Percentiles rank a stretch among this genome's conserved stretches.
phyloP scores from a whole-genome alignment of 2,113 vertebrate species.

The Bombycilla garrulus region DNA sequence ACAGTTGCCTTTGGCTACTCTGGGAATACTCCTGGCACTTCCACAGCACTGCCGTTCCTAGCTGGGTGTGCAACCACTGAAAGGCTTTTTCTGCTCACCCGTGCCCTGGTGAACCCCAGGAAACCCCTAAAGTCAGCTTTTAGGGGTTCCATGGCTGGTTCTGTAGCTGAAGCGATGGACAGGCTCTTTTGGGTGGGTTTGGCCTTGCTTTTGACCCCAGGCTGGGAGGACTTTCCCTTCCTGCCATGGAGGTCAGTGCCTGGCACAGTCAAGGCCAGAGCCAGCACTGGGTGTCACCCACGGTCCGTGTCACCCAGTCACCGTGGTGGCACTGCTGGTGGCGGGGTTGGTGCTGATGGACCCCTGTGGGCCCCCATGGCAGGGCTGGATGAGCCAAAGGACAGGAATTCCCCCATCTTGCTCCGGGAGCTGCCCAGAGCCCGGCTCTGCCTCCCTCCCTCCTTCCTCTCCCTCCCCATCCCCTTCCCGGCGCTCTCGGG shows the following conservation, averaged over 20 bases:
- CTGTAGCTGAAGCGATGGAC: neutral
- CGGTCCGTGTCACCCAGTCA: neutral
- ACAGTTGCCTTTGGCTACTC: neutral
- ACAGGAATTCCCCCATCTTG: neutral
- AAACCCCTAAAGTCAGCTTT: neutral
- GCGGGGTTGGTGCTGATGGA: neutral
- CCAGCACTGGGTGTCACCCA: neutral
- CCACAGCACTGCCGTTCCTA: fast-evolving
- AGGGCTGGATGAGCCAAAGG: neutral
- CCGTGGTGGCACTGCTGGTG: neutral
- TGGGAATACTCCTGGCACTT: fast-evolving
- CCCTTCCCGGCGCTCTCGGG: neutral
- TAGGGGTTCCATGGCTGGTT: too few species aligned
- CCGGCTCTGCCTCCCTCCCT: neutral
- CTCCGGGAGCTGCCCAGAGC: neutral
- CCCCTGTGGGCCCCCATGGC: neutral
- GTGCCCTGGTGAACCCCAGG: neutral
- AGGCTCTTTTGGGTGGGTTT: neutral
- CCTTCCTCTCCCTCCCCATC: neutral
- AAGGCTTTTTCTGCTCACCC: neutral
- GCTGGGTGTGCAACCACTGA: neutral
- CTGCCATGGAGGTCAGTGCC: neutral
- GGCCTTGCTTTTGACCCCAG: neutral
- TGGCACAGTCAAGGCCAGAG: neutral
- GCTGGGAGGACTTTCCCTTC: neutral